Base-by-base conservation (phyloP, 2,888 invertebrate genomes). In the Melieria omissa region DNA sequence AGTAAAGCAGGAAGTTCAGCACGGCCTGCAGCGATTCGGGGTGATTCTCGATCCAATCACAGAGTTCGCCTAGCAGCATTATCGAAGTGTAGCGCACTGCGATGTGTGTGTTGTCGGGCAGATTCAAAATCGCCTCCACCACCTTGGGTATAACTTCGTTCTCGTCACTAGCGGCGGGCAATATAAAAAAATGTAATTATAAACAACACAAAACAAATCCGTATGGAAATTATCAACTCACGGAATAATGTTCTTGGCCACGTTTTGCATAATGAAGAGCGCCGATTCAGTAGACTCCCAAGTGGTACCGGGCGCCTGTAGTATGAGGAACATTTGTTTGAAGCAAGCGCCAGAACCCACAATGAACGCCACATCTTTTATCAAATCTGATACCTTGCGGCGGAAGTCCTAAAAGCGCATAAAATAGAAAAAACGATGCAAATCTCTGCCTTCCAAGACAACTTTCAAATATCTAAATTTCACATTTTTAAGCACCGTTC, bases 211-310 rank as follows among this genome's bases (percentile, higher is more conserved):
- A 62, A 70, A 47, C 12, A 4, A 3, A 47, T 47, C 5, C 5
- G 10, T n/a, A 41, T 29, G 14, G 8, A 41, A 47, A 60, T 14
- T 64, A 9, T 44, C 3, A 41, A 90, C 93, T 92, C 88, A 97
- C 97, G 97, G 97, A 80, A 96, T 86, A 80, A 98, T 94, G 87
- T 96, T 98, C 88, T 96, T 96, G 45, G 97, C 97, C 3, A 98
- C 95, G 64, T 96, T 93, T 83, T 95, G 94, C 97, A 98, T 98
- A 4, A 99, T 91, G 85, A 95, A 99, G 0, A 99, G 89, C 0
- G 97, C 95, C 1, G 99, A 95, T 88, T 99, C 99, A 0, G 93
- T 94, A 65, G 93, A 92, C 82, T 98, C 96, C 98, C 99, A 99
- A 1, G 94, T 92, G 29, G 91, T 90, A 73, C 90, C 90, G 0